phyloP scores from a whole-genome alignment of 1,140 invertebrate species.

The Megathymus violae region DNA sequence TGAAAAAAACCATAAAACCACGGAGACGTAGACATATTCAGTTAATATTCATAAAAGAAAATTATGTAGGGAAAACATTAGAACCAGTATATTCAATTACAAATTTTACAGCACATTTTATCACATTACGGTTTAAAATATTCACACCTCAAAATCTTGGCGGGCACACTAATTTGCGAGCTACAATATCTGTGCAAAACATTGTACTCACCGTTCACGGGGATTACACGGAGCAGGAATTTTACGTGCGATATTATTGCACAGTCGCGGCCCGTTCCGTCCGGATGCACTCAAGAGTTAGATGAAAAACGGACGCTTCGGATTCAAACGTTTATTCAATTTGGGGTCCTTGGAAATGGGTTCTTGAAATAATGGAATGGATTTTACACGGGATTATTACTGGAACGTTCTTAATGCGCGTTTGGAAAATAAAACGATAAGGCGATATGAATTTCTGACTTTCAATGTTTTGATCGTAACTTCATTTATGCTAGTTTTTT shows the following conservation, averaged over 20 bases:
- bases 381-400: slow-evolving; percentile 32
- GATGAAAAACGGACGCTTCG: slow-evolving; percentile 39
- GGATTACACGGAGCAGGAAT: slow-evolving; percentile 35
- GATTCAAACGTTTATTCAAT: slow-evolving; percentile 36
- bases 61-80: neutral
- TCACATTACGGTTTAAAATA: slow-evolving; percentile 34
- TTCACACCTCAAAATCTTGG: slow-evolving; percentile 8
- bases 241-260: slow-evolving; percentile 37
- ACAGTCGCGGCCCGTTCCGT: slow-evolving; percentile 33
- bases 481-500: no score
- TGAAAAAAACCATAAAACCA: no score
- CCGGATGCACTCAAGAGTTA: slow-evolving; percentile 41
- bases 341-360: slow-evolving; percentile 27
- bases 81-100: neutral
- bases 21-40: no score
- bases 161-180: slow-evolving; percentile 40
- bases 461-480: slow-evolving; percentile 5
- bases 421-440: slow-evolving; percentile 25
- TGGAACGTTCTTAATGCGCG: slow-evolving; percentile 27
- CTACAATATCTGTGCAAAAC: slow-evolving; percentile 39
- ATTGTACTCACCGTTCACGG: slow-evolving; percentile 32
- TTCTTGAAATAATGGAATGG: slow-evolving; percentile 33
- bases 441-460: slow-evolving; percentile 23
- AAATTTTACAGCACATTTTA: neutral
- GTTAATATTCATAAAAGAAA: no score